phyloP scores from a whole-genome alignment of 2,113 vertebrate species.

The Mesocricetus auratus region DNA sequence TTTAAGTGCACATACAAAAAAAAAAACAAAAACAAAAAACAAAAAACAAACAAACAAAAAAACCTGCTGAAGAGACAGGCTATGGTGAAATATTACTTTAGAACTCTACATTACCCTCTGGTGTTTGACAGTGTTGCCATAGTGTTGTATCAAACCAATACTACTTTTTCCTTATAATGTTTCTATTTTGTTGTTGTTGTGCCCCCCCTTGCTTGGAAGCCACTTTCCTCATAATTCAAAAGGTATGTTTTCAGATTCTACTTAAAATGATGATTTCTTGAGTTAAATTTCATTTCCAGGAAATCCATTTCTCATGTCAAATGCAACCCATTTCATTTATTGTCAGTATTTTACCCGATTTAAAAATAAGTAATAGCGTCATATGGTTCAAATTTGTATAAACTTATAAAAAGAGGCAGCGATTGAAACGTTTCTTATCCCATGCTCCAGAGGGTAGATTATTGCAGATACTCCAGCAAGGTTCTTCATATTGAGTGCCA shows the following conservation, averaged over 20 bases:
- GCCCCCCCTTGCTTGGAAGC: background rate
- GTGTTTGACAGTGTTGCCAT: background rate
- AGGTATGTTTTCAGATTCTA: conserved; percentile 49
- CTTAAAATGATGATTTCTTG: conserved; percentile 44
- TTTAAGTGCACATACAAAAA: conserved; percentile 25
- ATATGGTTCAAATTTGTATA: conserved; percentile 38
- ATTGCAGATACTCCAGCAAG: background rate
- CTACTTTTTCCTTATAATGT: background rate
- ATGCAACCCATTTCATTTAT: background rate
- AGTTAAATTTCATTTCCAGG: conserved; percentile 31
- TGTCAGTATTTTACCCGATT: background rate
- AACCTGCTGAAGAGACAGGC: background rate
- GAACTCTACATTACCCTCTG: background rate
- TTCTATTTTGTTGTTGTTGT: background rate
- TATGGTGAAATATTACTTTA: conserved; percentile 18
- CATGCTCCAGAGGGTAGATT: background rate
- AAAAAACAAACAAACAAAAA: too few relatives aligned
- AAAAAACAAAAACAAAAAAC: too few relatives aligned
- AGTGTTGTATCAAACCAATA: background rate
- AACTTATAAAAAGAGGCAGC: background rate
- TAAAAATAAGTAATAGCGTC: background rate
- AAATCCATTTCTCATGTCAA: background rate
- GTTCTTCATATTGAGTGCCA: background rate
- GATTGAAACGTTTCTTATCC: background rate
- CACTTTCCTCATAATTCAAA: background rate